Evolutionary conservation across 2,888 invertebrate species (phyloP).

Genomic region (Augochlorella aurata): DNA sequence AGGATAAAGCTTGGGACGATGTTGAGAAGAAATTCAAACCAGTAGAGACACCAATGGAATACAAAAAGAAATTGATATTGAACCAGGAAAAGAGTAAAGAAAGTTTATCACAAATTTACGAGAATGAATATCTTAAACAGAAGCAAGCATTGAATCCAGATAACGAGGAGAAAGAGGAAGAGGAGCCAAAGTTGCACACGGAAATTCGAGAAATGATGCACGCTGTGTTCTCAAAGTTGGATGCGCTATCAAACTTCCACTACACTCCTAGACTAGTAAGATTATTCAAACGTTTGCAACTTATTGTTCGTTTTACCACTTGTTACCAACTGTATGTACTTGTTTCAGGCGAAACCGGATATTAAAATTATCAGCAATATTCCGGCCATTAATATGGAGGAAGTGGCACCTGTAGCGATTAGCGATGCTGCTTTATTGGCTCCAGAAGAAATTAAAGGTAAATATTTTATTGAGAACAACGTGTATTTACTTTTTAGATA

Average conservation of each 20-base stretch:
- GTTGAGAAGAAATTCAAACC: conserved; percentile 94
- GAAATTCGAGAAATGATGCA: conserved; percentile 90
- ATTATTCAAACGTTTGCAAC: conserved; percentile 3
- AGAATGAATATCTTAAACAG: conserved; percentile 91
- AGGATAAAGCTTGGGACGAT: conserved; percentile 97
- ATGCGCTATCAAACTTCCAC: conserved; percentile 96
- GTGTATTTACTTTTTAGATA: neutral
- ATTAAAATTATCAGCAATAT: conserved; percentile 94
- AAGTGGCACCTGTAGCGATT: conserved; percentile 95
- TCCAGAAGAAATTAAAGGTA: conserved; percentile 94
- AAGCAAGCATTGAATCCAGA: conserved; percentile 84
- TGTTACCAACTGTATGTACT: neutral
- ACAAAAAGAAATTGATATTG: conserved; percentile 92
- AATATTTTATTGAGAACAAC: neutral
- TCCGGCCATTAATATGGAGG: conserved; percentile 96
- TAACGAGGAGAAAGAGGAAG: conserved; percentile 84
- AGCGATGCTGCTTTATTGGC: conserved; percentile 93
- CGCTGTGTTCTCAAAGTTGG: conserved; percentile 91
- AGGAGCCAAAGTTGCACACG: conserved; percentile 90
- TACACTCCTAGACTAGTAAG: conserved; percentile 93
- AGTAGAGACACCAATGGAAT: conserved; percentile 90
- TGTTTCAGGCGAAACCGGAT: conserved; percentile 89
- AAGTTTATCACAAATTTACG: conserved; percentile 96
- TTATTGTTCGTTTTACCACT: neutral
- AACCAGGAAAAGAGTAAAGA: conserved; percentile 97